These are phyloP conservation scores for Margarornis squamiger DNA, from an alignment of 2,797 vertebrate species.

Conservation along the genomic window DNA sequence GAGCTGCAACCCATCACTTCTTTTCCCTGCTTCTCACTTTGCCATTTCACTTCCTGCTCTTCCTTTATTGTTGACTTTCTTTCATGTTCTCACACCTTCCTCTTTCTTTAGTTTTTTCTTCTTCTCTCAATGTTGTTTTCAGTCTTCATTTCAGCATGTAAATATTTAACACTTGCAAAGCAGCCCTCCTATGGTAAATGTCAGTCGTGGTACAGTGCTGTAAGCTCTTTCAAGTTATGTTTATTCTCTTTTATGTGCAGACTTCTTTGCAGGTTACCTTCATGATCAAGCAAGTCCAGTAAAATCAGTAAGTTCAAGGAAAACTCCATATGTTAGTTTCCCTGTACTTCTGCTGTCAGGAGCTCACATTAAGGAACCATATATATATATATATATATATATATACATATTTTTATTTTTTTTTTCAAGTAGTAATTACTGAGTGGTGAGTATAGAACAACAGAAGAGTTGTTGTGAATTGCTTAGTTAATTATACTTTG, in stretches of 20 bases:
- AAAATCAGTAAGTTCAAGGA: not conserved
- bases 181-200: not conserved
- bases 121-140: not conserved
- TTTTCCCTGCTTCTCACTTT: not conserved
- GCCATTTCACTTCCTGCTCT: not conserved
- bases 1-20: not conserved
- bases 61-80: not conserved
- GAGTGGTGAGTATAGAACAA: not conserved
- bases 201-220: not conserved
- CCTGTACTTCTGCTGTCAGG: not conserved
- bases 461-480: not conserved
- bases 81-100: not conserved
- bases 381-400: too few species aligned
- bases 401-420: not conserved
- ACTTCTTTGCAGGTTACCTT: not conserved
- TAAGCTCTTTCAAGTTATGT: not conserved
- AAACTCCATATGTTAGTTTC: not conserved
- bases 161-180: not conserved
- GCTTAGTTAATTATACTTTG: not conserved
- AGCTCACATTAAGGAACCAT: not conserved
- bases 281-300: not conserved
- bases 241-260: not conserved
- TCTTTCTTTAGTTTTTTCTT: not conserved
- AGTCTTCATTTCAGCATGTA: not conserved
- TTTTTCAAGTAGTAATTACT: not conserved